Percentiles rank a stretch among this genome's conserved stretches.
These are phyloP conservation scores for Cynodonichthys magdalenae DNA, from an alignment of 2,797 vertebrate species.

Conservation along the genomic window DNA sequence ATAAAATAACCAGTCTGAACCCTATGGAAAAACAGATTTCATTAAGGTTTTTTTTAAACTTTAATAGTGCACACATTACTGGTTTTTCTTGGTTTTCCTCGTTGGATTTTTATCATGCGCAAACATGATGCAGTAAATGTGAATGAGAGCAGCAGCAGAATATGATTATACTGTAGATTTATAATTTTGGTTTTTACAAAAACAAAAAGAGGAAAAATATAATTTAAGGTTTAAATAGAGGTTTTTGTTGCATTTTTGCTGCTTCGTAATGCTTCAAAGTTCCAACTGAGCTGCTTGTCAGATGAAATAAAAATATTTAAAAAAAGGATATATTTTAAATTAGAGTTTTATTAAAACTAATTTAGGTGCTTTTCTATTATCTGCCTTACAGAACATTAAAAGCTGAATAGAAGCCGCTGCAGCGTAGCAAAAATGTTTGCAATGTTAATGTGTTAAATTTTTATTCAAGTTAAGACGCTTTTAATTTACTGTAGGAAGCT, in stretches of 20 bases:
- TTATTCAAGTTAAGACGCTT: background rate
- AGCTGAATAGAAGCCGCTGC: background rate
- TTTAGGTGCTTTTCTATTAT: too few species aligned
- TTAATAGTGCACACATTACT: conserved; percentile 15
- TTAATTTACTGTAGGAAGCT: too few species aligned
- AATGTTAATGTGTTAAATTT: too few species aligned
- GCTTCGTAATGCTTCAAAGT: too few species aligned
- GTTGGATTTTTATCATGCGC: background rate
- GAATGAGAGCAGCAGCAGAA: background rate
- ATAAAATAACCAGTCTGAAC: conserved; percentile 32
- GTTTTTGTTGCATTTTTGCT: too few species aligned
- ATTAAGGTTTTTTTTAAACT: conserved; percentile 24
- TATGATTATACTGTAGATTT: too few species aligned
- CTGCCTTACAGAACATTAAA: too few species aligned
- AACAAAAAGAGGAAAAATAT: background rate
- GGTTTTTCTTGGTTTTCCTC: conserved; percentile 1
- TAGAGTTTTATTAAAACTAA: too few species aligned
- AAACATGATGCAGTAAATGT: background rate
- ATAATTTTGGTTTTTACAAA: background rate
- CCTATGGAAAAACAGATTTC: conserved; percentile 34
- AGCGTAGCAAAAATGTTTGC: background rate
- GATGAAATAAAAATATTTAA: too few species aligned
- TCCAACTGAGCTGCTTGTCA: too few species aligned
- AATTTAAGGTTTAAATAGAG: background rate
- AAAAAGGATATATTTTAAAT: too few species aligned